phyloP scores from a whole-genome alignment of 64 coral and sea anemone genomes.

The Montipora capricornis region DNA sequence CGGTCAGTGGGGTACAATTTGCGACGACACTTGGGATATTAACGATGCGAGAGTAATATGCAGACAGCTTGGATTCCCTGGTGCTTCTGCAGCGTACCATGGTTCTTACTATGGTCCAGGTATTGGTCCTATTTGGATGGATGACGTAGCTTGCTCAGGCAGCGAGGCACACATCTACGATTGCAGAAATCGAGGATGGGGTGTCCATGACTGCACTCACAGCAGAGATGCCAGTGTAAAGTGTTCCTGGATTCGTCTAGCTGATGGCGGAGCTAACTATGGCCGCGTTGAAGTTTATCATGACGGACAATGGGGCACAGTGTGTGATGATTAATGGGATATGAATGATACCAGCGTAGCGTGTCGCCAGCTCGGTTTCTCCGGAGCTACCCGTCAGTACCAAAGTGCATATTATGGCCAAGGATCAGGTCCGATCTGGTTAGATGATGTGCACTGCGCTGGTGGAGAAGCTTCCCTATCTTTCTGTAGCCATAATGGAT shows the following conservation, averaged over 20 bases:
- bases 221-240: slow-evolving; percentile 29
- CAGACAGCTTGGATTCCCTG: slow-evolving; percentile 35
- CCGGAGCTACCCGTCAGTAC: background rate
- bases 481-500: background rate
- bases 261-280: background rate
- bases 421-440: no score
- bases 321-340: slow-evolving; percentile 57
- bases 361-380: slow-evolving; percentile 58
- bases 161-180: background rate
- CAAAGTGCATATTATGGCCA: background rate
- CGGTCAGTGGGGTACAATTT: no score
- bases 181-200: background rate
- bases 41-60: slow-evolving; percentile 27
- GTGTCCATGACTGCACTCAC: slow-evolving; percentile 15
- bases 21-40: background rate
- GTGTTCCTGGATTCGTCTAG: slow-evolving; percentile 14
- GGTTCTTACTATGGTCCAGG: background rate
- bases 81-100: background rate
- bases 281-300: slow-evolving; percentile 64
- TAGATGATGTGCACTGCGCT: no score
- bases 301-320: background rate
- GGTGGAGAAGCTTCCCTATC: background rate
- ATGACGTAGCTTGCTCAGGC: no score
- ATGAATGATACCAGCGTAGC: slow-evolving; percentile 59
- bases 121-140: background rate